A percentile compares a stretch with the other conserved stretches of the same genome.
Conservation (phyloP, 2,888 invertebrate genomes). For the Elysia crispata region DNA sequence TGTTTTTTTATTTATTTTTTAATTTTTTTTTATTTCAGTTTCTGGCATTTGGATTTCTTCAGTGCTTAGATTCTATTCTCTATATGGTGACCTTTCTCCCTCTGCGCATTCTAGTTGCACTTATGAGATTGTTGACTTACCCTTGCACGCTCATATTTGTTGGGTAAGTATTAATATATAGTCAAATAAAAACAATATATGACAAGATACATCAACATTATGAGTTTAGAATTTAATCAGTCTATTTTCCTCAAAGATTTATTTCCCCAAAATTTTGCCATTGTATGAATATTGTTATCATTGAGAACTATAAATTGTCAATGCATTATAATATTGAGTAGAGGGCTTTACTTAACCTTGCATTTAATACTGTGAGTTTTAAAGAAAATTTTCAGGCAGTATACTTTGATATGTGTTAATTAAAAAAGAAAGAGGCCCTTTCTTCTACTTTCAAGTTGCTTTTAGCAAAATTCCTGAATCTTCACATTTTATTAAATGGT, state of each 20-base stretch:
- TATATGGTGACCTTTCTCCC: slow-evolving; percentile 99
- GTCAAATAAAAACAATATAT: not conserved
- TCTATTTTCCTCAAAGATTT: not conserved
- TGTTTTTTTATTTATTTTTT: not conserved
- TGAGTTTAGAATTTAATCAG: not conserved
- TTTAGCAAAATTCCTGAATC: no score
- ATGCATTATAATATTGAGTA: no score
- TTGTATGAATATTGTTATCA: no score
- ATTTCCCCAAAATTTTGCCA: not conserved
- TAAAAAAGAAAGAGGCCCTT: no score
- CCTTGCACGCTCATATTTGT: slow-evolving; percentile 63
- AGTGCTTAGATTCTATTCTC: slow-evolving; percentile 96
- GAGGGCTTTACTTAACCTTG: no score
- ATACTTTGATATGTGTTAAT: no score
- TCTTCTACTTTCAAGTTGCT: no score
- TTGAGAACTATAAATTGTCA: no score
- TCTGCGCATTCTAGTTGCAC: slow-evolving; percentile 90
- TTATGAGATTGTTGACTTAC: slow-evolving; percentile 84
- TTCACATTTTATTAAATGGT: no score
- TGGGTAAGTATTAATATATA: slow-evolving; percentile 41
- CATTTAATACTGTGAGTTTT: no score
- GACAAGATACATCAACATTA: not conserved
- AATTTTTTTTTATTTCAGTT: slow-evolving; percentile 68
- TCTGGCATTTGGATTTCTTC: slow-evolving; percentile 77
- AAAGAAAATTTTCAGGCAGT: no score